Percentiles rank a stretch among this genome's conserved stretches.
Evolutionary conservation across 2,797 vertebrate genomes (phyloP).

Genomic region (Synanceia verrucosa): DNA sequence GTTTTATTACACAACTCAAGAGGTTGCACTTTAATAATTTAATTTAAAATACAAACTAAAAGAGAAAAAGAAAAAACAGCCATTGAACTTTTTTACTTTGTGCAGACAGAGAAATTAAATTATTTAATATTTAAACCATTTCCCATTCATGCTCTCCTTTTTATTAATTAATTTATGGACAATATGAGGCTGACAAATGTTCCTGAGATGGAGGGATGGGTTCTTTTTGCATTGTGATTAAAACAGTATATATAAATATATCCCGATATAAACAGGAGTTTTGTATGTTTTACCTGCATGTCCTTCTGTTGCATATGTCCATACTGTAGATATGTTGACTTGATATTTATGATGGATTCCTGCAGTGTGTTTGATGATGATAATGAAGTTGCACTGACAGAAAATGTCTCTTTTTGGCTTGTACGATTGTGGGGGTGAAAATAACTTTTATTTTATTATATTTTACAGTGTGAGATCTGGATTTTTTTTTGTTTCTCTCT

Average conservation of each 20-base stretch:
- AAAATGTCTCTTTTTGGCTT: slow-evolving; percentile 12
- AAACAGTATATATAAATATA: not conserved
- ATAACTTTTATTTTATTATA: too few relatives aligned
- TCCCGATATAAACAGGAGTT: slow-evolving; percentile 6
- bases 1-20: slow-evolving; percentile 16
- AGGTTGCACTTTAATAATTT: too few relatives aligned
- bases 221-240: slow-evolving; percentile 12
- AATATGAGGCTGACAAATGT: slow-evolving; percentile 7
- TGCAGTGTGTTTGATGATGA: slow-evolving; percentile 20
- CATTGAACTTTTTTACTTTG: too few relatives aligned
- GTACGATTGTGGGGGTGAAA: slow-evolving; percentile 21
- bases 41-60: too few relatives aligned
- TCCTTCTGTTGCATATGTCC: slow-evolving; percentile 38
- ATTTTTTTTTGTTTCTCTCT: slow-evolving; percentile 7
- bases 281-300: slow-evolving; percentile 38
- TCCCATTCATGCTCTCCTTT: not conserved
- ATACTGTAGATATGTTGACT: slow-evolving; percentile 57
- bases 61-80: too few relatives aligned
- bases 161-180: slow-evolving; percentile 11
- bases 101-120: not conserved
- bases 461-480: slow-evolving; percentile 16
- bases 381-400: slow-evolving; percentile 52
- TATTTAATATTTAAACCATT: not conserved
- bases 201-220: not conserved
- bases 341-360: slow-evolving; percentile 54